Base-by-base conservation (phyloP, 2,797 vertebrate species). In the Enteromius treurensis region DNA sequence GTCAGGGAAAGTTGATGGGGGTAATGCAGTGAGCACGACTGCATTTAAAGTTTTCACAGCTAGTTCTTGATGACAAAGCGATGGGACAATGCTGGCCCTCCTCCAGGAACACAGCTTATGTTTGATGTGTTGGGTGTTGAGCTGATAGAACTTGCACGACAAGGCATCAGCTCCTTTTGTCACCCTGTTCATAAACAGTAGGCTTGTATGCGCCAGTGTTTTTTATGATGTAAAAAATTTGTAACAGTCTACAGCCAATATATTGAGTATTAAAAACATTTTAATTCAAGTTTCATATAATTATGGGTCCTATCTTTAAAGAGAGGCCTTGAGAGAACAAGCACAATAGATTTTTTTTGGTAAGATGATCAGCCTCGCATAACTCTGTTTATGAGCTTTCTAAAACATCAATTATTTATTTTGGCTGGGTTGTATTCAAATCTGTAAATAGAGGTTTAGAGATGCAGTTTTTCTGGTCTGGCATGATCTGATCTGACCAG, bases 221-320 rank as follows among this genome's bases (percentile, higher is more conserved):
- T 95, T 93, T 94, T 81, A 26, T 14, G 7, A 87, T 84, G 87
- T 92, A 94, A 95, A 95, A 75, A 96, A 95, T 95, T 96, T 97
- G 92, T 87, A 91, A 92, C 90, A 91, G 95, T 93, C 92, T 88
- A 90, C 87, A 90, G 87, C 49, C 37, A 70, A 79, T 83, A 89
- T 83, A 90, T 87, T 88, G 87, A 86, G 87, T 71, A 62, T 86
- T 83, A 91, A 21, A 83, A 82, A 87, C 93, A 93, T 90, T 94
- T 91, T 93, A 93, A 93, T 92, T 91, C 88, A 91, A 92, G 89
- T 88, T 88, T 90, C 87, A 92, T 87, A 93, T 93, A 92, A 91
- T 89, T 83, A 87, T 86, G 88, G 91, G 81, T 92, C 89, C 94
- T 96, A 51, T 95, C 92, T 93, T 92, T 84, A 90, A 86, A 92